Evolutionary conservation across 1,140 invertebrate genomes (phyloP), one percentile per base, ranked within the genome.

Genomic region (Armadillidium nasatum): DNA sequence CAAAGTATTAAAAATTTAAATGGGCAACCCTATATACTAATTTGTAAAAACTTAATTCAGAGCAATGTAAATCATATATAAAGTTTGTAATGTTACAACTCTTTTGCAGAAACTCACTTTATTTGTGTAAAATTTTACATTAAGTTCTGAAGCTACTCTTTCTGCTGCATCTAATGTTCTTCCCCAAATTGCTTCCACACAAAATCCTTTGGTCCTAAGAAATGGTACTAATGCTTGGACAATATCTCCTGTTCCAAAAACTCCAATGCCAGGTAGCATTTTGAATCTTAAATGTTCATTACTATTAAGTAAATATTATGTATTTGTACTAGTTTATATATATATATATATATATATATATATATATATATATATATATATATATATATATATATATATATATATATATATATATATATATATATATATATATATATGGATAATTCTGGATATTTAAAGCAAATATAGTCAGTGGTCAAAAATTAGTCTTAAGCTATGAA

Each of bases 221-320:
- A 95, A 92, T 0, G 94, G 93, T n/a, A 97, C 94, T 66, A 97
- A 88, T 72, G 95, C 90, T 84, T 90, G 91, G 0, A 95, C 94
- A 45, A 94, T 90, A 82, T 91, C 91, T 21, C 94, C 93, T 71
- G 93, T 96, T 68, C 96, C 96, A 85, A 98, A 97, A 11, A 98
- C 91, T 79, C 95, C 96, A 81, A 98, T 95, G 80, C 95, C 95
- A 71, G 95, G 95, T 80, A 94, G 86, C 88, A 90, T 90, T 71
- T 19, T 82, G 22, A n/a, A 60, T 60, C 7, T 33, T 33, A 33
- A 33, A 33, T 33, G 33, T 3, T 33, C 33, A 33, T 33, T 33
- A 33, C 33, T 33, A 33, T 33, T 33, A 3, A 6, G 2, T 33
- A 33, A 33, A 33, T 3, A 33, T 33, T 33, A 33, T 3, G 33